Base-by-base conservation (phyloP, 2,888 invertebrate genomes). In the Itoplectis maculator region DNA sequence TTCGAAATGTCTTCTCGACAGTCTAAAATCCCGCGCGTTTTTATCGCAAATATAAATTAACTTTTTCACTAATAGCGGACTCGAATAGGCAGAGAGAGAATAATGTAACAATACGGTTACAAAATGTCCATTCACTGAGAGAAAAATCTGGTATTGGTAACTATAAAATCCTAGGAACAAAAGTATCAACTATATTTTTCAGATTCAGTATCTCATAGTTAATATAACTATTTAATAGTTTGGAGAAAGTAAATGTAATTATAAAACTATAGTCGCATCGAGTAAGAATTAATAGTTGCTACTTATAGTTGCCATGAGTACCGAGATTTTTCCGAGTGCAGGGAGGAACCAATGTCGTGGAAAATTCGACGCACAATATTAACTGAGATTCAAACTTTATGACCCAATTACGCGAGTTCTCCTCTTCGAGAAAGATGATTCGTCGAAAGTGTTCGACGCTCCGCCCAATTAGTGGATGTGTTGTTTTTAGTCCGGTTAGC, bases 311-410 rank as follows among this genome's bases (percentile, higher is more conserved):
- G 5, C 29, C 29, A 29, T 2, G 29, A 29, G 3, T 29, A 29
- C 29, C 29, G 5, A 29, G 29, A 29, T 29, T 29, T 29, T 29
- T 29, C 29, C 29, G 29, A 29, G 29, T 29, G 29, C 42, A 65
- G 29, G 35, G 5, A 65, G 11, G 7, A 72, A 56, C 72, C 45
- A 51, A 47, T 20, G 56, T 35, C 18, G 35, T 45, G 35, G 45
- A 40, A 56, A 59, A 51, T 56, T 72, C 40, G 45, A 59, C 59
- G 72, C 59, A 59, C 72, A 72, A 54, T 47, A 56, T 70, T 23
- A 29, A 35, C 35, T 35, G 56, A 59, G 35, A 59, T 59, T 59
- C n/a, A n/a, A n/a, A 54, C 6, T 7, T 69, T 51, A 56, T 56
- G 23, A 42, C 40, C 54, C 54, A 42, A 72, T 45, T 59, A 35